Conservation (phyloP, 1,140 invertebrate genomes). For the Ostrea edulis region DNA sequence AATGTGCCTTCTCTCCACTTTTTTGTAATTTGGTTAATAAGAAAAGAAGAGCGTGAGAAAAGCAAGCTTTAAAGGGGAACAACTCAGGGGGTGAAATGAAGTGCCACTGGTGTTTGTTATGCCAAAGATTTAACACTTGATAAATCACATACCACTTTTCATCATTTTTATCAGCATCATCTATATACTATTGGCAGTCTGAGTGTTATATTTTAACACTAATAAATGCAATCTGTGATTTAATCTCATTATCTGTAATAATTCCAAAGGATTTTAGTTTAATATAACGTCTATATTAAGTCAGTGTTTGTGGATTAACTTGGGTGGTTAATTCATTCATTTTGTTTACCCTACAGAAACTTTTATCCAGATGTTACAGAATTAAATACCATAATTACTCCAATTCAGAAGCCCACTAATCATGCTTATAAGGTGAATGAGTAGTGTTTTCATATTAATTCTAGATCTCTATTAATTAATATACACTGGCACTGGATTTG, state of each 20-base stretch:
- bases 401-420: background rate
- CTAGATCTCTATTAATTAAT: background rate
- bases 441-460: background rate
- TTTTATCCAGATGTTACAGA: constrained; percentile 19
- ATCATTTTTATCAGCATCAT: constrained; percentile 1
- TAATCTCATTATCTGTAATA: background rate
- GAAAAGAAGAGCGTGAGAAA: constrained; percentile 32
- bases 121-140: constrained; percentile 26
- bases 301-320: constrained; percentile 9
- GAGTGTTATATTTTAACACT: background rate
- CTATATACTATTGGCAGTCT: background rate
- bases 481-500: constrained; percentile 10
- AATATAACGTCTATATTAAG: constrained; percentile 11
- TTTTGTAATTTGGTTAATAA: constrained; percentile 38
- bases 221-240: background rate
- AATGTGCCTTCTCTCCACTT: background rate
- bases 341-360: background rate
- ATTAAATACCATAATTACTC: background rate
- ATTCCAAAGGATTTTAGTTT: constrained; percentile 7
- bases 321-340: background rate
- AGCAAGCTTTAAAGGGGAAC: background rate
- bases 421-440: constrained; percentile 9
- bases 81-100: background rate
- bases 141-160: constrained; percentile 4
- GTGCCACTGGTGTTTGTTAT: background rate